Evolutionary conservation across 30 jellyfish, hydroid and myxozoan species (phyloP), one percentile per base, ranked within the genome.

Genomic region (Hydra vulgaris): DNA sequence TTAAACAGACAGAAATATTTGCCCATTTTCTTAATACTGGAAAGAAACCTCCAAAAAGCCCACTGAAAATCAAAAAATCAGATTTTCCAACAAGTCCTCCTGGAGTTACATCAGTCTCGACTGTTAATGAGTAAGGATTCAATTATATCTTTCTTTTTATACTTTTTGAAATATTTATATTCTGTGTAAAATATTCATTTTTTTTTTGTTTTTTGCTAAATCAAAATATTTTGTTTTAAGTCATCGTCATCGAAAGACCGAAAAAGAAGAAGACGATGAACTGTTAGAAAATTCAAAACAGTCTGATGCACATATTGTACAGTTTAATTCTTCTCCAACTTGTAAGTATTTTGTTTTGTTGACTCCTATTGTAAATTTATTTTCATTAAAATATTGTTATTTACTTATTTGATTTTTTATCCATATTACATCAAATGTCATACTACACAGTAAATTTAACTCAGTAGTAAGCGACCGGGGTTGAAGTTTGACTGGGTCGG

Each of bases 221-320:
- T 16, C 16, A 15, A 16, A 1, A 23, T 68, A 15, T 23, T 40
- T 40, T 40, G 12, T 82, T 61, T 75, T 26, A 21, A 91, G 98
- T 54, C 96, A 91, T 81, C 96, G 98, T 25, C 98, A 91, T 72
- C 89, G 98, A 72, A 86, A 90, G 79, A 91, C 98, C 4, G 98
- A 91, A 74, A 88, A 87, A 55, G 98, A 91, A 78, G 98, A 91
- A 76, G 98, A 91, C 82, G 95, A 91, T 72, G 98, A 91, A 74
- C 87, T 91, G 15, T 73, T 91, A 3, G 98, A 91, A 78, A 96
- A 91, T 17, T 89, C 88, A 54, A 86, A 94, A 67, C 96, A 87
- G 69, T 86, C 98, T 16, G 94, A 87, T 68, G 83, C 98, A 61
- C 76, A 87, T 54, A 92, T 91, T 0, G 81, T 91, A 7, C 97